Percentiles rank a stretch among this genome's conserved stretches.
phyloP scores from a whole-genome alignment of 2,797 vertebrate species.

The Orientallactaga sibirica region DNA sequence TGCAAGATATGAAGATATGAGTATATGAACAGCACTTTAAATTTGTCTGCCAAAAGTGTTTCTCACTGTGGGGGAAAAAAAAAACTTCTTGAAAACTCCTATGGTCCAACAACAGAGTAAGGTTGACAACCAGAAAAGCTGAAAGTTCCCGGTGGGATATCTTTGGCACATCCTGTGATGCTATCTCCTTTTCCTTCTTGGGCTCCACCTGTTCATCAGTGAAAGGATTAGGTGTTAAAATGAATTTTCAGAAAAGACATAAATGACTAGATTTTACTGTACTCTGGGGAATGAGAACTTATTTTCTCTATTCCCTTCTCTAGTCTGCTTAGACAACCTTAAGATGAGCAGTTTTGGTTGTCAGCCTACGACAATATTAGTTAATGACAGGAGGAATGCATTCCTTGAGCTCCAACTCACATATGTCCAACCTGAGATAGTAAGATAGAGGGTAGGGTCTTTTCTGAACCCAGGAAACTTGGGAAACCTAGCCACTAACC shows the following conservation, averaged over 20 bases:
- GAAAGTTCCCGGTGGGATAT: neutral
- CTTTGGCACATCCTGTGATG: neutral
- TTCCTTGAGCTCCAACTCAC: neutral
- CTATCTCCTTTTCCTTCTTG: accelerated
- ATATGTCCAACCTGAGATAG: neutral
- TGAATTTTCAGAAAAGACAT: neutral
- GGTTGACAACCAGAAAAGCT: neutral
- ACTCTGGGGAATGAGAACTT: neutral
- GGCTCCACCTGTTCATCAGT: neutral
- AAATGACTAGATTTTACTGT: neutral
- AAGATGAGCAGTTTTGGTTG: neutral
- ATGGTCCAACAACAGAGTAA: neutral
- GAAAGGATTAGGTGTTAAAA: neutral
- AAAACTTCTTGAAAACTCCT: neutral
- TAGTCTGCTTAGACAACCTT: neutral
- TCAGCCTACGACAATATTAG: neutral
- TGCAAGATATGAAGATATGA: neutral
- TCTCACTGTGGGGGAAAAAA: neutral
- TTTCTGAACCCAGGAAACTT: neutral
- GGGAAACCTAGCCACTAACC: accelerated
- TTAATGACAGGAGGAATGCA: neutral
- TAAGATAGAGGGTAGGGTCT: neutral
- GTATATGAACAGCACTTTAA: neutral
- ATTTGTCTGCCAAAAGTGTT: neutral
- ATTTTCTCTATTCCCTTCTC: neutral